Evolutionary conservation across 2,113 vertebrate species (phyloP), one percentile per base, ranked within the genome.

Genomic region (Grallaria varia): DNA sequence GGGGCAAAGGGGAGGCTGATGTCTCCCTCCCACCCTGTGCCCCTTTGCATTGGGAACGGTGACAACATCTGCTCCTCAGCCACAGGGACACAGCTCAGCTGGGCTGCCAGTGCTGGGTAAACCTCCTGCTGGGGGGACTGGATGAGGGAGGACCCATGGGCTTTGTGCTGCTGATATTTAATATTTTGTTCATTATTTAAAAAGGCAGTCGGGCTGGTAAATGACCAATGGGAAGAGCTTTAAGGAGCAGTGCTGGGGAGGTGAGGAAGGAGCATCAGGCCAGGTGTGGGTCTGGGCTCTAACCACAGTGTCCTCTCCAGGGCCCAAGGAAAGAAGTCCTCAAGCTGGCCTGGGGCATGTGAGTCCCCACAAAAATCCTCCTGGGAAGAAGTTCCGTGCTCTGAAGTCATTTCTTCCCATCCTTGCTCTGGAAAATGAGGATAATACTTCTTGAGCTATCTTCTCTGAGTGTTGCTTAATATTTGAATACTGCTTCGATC

Each of bases 401-500:
- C 44, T 45, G 21, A 76, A 82, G 44, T 66, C 1, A 1, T 37
- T 24, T 87, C 66, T 89, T 89, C 53, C 52, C 30, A 59, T 63
- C 33, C 72, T 71, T 67, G 30, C 67, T 90, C 35, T 78, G 44
- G 47, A 85, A 95, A 93, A 66, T 28, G 8, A 60, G 76, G 45
- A 49, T 60, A 49, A 63, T 78, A 74, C 44, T 58, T 69, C 37
- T 69, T 68, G 37, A 92, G 59, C 58, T 80, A 6, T 87, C 78
- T 76, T 82, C 37, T 92, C 39, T 13, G 25, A 93, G 35, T n/a
- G 24, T 69, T 91, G 47, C 75, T 95, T 85, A 75, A 8, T 93
- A 67, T 71, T 74, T 74, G 27, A 78, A 40, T 77, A 87, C 27
- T 27, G 82, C 62, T 91, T 85, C 83, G 92, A 87, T 95, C 55